Evolutionary conservation across 2,888 invertebrate genomes (phyloP).

Genomic region (Ophion ellenae): DNA sequence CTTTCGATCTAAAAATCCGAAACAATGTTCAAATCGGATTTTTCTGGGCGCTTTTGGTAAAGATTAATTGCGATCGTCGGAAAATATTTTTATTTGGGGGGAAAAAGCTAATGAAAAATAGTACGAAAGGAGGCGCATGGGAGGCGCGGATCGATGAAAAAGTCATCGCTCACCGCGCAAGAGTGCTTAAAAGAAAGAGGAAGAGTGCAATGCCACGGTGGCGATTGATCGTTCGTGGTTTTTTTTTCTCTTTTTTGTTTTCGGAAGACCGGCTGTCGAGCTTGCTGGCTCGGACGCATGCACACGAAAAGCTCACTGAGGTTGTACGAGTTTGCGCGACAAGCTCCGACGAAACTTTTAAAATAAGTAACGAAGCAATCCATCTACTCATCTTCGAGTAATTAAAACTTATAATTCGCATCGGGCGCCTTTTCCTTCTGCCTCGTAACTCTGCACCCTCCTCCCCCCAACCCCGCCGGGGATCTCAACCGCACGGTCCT

Average conservation of each 20-base stretch:
- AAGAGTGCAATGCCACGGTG: background rate
- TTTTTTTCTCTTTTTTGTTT: background rate
- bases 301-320: background rate
- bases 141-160: background rate
- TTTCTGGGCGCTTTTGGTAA: too few species aligned
- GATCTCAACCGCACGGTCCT: slow-evolving; percentile 17
- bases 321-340: background rate
- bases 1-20: too few species aligned
- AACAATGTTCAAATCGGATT: too few species aligned
- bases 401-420: slow-evolving; percentile 82
- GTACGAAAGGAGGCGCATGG: background rate
- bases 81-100: background rate
- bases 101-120: background rate
- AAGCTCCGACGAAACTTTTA: slow-evolving; percentile 64
- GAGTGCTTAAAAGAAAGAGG: background rate
- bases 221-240: background rate
- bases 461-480: background rate
- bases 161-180: background rate
- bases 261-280: background rate
- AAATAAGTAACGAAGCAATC: slow-evolving; percentile 76
- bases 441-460: slow-evolving; percentile 42
- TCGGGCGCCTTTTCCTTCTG: slow-evolving; percentile 67
- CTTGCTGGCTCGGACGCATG: background rate
- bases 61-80: too few species aligned
- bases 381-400: slow-evolving; percentile 80